Evolutionary conservation across 2,113 vertebrate species (phyloP), one percentile per base, ranked within the genome.

Genomic region (Mustelus asterias): DNA sequence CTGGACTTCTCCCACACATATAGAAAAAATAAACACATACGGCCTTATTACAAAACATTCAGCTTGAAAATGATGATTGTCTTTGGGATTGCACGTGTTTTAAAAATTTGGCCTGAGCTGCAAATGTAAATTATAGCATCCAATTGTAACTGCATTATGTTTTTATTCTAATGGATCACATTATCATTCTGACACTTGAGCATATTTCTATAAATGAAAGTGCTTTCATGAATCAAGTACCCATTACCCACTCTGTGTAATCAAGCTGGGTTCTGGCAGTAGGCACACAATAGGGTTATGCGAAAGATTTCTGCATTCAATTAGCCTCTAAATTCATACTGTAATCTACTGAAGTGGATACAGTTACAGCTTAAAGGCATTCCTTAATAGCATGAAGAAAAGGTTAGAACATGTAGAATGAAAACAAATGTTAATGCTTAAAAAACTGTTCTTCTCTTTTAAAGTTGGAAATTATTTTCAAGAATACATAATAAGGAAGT

Each of bases 391-490:
- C 67, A 26, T 33, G 67, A 33, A 95, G 65, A 2, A 70, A 70
- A 41, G 8, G 18, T 70, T 72, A 24, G 41, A 48, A 65, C 22
- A 48, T 72, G 10, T 89, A 29, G 9, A 95, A 72, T 13, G 10
- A 26, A 48, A 95, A 72, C 69, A 72, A 26, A 70, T 41, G 67
- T 72, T 72, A 95, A 72, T 72, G 24, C 24, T 48, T 44, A 48
- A 95, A 41, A 33, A 29, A 24, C 22, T 72, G 11, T 95, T 44
- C 89, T 58, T 70, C 14, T 11, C n/a, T 94, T 65, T 70, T 70
- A 94, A 94, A 69, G 8, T 94, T 41, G 67, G 93, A 70, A 94
- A 94, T 70, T 14, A 72, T 92, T n/a, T n/a, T 58, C 86, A 89
- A 58, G 54, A 60, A 14, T 89, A 65, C 14, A 6, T 69, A 48